Evolutionary conservation across 2,113 vertebrate species (phyloP), one percentile per base, ranked within the genome.

Genomic region (Chionomys nivalis): DNA sequence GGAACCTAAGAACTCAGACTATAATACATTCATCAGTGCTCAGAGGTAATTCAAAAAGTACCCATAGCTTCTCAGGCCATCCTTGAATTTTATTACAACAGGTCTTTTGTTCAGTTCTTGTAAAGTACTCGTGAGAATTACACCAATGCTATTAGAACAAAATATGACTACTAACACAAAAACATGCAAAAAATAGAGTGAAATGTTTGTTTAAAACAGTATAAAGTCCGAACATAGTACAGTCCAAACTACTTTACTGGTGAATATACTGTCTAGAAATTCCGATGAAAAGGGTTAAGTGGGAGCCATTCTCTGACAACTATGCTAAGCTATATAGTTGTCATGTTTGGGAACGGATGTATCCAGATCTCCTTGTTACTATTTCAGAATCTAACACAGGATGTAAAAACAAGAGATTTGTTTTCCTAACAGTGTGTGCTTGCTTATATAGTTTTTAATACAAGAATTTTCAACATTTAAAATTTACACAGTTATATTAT

Each of bases 361-460:
- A 31, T 78, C 5, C 47, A 77, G 1, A 47, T 10, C 9, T 72
- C 23, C 5, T 3, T 85, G 36, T 23, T 89, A 14, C 28, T 66
- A n/a, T 9, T 24, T 75, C 26, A 90, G 70, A 95, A 77, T 13
- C 42, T 39, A 85, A 81, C 0, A 44, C 76, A 89, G 75, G n/a
- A 72, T 19, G 8, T n/a, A 89, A 42, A 70, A 3, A 31, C 4
- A 68, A 21, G 0, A 8, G 0, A 47, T 23, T 1, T 73, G 47
- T 94, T 96, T 55, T 73, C 5, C 23, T 58, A 73, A 77, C 26
- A 14, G 36, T 83, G 21, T 68, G 7, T 65, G 26, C 88, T 19
- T 86, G 66, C 49, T 90, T 82, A 21, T 58, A 79, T 90, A 90
- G n/a, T 66, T 47, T 96, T 88, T 94, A 19, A 14, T 82, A 65